These are phyloP conservation scores for Charina bottae DNA, from an alignment of 2,113 vertebrate genomes.

Conservation along the genomic window DNA sequence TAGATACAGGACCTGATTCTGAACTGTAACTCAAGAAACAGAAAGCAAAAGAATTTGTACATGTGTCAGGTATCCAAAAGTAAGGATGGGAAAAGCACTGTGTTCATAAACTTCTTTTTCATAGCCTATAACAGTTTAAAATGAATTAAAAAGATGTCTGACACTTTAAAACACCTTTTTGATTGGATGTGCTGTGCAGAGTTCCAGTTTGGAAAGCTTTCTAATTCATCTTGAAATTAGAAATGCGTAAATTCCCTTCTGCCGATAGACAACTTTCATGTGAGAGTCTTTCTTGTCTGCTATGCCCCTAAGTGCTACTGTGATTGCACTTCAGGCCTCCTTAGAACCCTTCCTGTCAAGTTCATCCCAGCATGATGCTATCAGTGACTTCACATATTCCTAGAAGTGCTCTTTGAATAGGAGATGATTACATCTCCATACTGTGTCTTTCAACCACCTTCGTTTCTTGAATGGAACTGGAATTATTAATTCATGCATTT, in stretches of 20 bases:
- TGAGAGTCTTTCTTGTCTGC: background rate
- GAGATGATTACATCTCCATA: conserved; percentile 35
- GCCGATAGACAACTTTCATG: background rate
- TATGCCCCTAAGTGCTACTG: conserved; percentile 5
- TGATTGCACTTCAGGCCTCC: conserved; percentile 17
- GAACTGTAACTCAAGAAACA: background rate
- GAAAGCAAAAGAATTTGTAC: background rate
- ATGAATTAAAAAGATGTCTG: background rate
- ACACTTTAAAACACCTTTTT: background rate
- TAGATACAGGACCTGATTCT: background rate
- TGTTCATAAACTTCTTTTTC: background rate
- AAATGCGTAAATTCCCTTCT: background rate
- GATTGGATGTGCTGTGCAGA: background rate
- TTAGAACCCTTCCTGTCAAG: conserved; percentile 5
- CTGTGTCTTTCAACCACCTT: background rate
- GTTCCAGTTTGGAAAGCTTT: background rate
- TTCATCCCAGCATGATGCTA: conserved; percentile 27
- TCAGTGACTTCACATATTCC: conserved; percentile 19
- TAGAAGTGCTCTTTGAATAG: conserved; percentile 39
- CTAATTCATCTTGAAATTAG: conserved; percentile 15
- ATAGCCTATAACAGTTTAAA: background rate
- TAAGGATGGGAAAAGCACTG: background rate
- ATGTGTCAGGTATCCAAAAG: background rate
- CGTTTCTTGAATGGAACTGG: conserved; percentile 17
- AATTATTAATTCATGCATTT: conserved; percentile 32